Base-by-base conservation (phyloP, 2,797 vertebrate species). In the Sebastes steindachneri region DNA sequence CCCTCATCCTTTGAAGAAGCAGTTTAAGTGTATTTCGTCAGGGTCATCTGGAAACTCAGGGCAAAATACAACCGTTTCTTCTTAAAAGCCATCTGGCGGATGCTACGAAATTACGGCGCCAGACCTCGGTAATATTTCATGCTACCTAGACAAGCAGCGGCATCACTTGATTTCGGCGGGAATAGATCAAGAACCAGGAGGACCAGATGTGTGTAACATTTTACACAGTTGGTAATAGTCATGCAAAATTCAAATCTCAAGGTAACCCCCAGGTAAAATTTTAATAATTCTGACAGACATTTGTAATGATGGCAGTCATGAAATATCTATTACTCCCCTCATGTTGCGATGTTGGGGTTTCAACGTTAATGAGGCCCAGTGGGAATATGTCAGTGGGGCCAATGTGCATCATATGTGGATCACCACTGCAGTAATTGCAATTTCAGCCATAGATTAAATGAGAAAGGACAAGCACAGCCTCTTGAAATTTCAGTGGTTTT, bases 341-440 rank as follows among this genome's bases (percentile, higher is more conserved):
- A 10, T 76, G 67, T 83, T 86, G 45, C 25, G 14, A 17, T 60
- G 33, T 59, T 45, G 70, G 53, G 11, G 72, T 86, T 79, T 80
- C 35, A 19, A 75, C 79, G 73, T 77, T 89, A 90, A 89, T 91
- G 77, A 91, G 79, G 70, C 84, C 86, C 60, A 37, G 14, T 77
- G 80, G 75, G 86, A 89, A 85, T 74, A 78, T 62, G 54, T 71
- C 54, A 37, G 60, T 21, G 53, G 66, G 67, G 74, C 65, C 53
- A 26, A 4, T 65, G 25, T 60, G 68, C 62, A 60, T 85, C 73
- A 73, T 31, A 73, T 77, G 75, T 76, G 64, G 51, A 74, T 77
- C 66, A 53, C 41, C 71, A 48, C 21, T 28, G 57, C 57, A 45
- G 62, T 73, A 77, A 72, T 73, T 86, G 73, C 73, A 48, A 68